Evolutionary conservation across 2,797 vertebrate genomes (phyloP), one percentile per base, ranked within the genome.

Genomic region (Paramormyrops hopkinsi): DNA sequence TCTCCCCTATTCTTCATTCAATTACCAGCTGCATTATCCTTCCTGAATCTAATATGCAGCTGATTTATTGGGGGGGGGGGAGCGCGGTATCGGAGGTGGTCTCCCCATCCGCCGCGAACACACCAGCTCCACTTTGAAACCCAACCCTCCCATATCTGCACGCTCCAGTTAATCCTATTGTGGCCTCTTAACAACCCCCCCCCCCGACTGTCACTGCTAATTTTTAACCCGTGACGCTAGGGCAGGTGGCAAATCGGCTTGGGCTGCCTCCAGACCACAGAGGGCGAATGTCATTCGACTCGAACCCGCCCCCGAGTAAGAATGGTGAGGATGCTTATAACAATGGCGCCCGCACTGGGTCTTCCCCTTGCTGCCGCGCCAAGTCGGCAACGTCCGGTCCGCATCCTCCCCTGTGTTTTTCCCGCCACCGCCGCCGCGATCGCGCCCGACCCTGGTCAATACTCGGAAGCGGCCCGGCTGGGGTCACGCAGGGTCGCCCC

Each of bases 161-260:
- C 94, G 93, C 93, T 93, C 89, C 92, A 93, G 93, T 92, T 93
- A 93, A 92, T 94, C 93, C 93, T 91, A 46, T 89, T 87, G 33
- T 91, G 90, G 91, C 59, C 8, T 41, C 90, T 91, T 92, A 90
- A 90, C 92, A 94, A 92, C 91, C 92, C 17, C 11, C 2, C 5
- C 69, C 33, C 14, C 12, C 11, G 11, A 33, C 11, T 25, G 65
- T 73, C 29, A 37, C 65, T 33, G 29, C 65, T 37, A 29, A 73
- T 69, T 69, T 69, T 69, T 69, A 69, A 69, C 65, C 65, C 65
- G 1, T 33, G 4, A 6, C 11, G 22, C 22, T 25, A 11, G 0
- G 59, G n/a, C 65, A 5, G 65, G 29, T 14, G 29, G 1, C 11
- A 69, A 69, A 29, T 69, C 25, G 9, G 25, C 25, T 33, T 4